Evolutionary conservation across 2,888 invertebrate genomes (phyloP).

Genomic region (Fragum sueziense): DNA sequence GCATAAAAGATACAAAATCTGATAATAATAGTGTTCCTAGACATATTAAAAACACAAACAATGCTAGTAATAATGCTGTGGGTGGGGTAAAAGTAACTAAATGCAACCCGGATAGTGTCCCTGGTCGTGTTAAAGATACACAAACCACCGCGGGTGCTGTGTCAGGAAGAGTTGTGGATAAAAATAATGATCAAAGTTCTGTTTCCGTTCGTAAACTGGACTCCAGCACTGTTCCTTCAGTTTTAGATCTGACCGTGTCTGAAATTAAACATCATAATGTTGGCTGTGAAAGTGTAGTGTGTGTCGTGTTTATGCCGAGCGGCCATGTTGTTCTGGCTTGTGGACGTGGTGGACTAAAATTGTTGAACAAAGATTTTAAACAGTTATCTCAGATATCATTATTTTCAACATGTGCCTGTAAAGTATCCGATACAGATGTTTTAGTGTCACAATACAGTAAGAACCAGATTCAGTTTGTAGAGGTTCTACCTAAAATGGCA

Average conservation of each 20-base stretch:
- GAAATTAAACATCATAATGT: neutral
- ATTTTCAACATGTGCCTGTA: neutral
- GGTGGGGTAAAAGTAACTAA: too few species aligned
- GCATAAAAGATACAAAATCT: too few species aligned
- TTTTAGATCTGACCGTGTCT: neutral
- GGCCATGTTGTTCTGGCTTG: constrained; percentile 3
- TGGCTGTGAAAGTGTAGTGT: neutral
- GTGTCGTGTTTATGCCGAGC: neutral
- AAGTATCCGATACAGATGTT: neutral
- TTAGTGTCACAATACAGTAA: neutral
- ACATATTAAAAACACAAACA: too few species aligned
- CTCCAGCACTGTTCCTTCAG: neutral
- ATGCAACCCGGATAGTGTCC: too few species aligned
- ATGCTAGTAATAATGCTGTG: too few species aligned
- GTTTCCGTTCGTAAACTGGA: too few species aligned
- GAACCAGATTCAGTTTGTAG: neutral
- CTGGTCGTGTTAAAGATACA: too few species aligned
- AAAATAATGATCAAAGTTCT: too few species aligned
- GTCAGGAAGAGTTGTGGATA: too few species aligned
- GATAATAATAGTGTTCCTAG: too few species aligned
- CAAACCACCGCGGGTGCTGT: too few species aligned
- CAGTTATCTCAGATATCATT: neutral
- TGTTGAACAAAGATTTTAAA: neutral
- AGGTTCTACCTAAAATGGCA: neutral
- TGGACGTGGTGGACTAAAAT: neutral